Conservation (phyloP, 2,113 vertebrate genomes). For the Dolichotis patagonum region DNA sequence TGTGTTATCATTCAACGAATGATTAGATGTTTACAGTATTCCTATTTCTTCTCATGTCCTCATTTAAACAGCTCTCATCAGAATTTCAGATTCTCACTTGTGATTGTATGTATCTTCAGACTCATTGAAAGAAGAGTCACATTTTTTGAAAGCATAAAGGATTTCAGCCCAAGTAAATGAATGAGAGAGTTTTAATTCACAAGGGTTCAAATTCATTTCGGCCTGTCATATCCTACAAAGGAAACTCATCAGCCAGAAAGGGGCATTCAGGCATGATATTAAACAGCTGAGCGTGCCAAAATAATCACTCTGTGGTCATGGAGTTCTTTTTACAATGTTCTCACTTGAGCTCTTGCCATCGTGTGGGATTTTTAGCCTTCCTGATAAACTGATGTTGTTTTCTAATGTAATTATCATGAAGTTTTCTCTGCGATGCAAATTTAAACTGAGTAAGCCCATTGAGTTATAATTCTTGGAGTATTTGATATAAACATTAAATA, state of each 20-base stretch:
- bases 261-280: slow-evolving; percentile 86
- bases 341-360: slow-evolving; percentile 66
- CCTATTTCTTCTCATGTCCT: neutral
- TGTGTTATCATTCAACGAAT: neutral
- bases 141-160: slow-evolving; percentile 64
- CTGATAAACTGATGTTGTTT: slow-evolving; percentile 68
- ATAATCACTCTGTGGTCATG: slow-evolving; percentile 79
- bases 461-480: slow-evolving; percentile 58
- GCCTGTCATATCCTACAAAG: slow-evolving; percentile 83
- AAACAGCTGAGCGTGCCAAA: slow-evolving; percentile 87
- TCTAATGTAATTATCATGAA: slow-evolving; percentile 58
- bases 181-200: slow-evolving; percentile 83
- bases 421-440: slow-evolving; percentile 56
- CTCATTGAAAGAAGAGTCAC: slow-evolving; percentile 45
- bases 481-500: slow-evolving; percentile 55
- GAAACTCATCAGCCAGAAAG: slow-evolving; percentile 82
- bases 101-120: slow-evolving; percentile 46
- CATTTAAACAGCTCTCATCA: neutral
- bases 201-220: slow-evolving; percentile 83
- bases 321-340: slow-evolving; percentile 65
- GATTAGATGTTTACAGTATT: neutral
- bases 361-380: slow-evolving; percentile 68
- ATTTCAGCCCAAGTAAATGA: slow-evolving; percentile 82
- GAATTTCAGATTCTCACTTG: slow-evolving; percentile 16
- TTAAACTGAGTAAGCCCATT: slow-evolving; percentile 50